Conservation (phyloP, 1,140 invertebrate genomes). For the Halictus rubicundus region DNA sequence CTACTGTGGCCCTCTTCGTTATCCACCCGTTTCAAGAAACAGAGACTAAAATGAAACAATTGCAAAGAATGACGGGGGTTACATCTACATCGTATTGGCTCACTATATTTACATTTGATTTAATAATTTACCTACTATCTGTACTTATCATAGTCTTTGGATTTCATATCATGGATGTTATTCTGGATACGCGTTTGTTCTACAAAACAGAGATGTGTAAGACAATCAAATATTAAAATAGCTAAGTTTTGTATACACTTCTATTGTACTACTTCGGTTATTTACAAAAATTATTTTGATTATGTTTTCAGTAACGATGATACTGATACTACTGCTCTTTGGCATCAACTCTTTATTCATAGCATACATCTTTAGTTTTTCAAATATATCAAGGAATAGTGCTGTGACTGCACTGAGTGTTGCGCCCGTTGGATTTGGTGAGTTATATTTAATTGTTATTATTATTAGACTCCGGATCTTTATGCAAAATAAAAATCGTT, state of each 20-base stretch:
- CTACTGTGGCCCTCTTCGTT: slow-evolving; percentile 64
- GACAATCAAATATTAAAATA: slow-evolving; percentile 33
- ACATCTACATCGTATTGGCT: slow-evolving; percentile 83
- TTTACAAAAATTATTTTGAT: background rate
- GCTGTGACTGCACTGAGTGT: slow-evolving; percentile 67
- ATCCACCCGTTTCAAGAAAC: slow-evolving; percentile 75
- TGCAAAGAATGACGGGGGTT: slow-evolving; percentile 86
- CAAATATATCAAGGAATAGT: slow-evolving; percentile 69
- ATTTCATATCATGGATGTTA: slow-evolving; percentile 63
- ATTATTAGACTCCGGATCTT: no score
- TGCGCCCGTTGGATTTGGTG: slow-evolving; percentile 70
- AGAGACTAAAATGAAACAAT: slow-evolving; percentile 82
- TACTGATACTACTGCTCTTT: slow-evolving; percentile 70
- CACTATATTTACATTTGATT: slow-evolving; percentile 83
- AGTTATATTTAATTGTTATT: slow-evolving; percentile 8
- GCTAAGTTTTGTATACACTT: no score
- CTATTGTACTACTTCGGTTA: background rate
- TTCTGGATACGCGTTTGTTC: slow-evolving; percentile 63
- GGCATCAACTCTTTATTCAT: slow-evolving; percentile 70
- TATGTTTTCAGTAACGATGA: slow-evolving; percentile 69
- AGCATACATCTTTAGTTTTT: slow-evolving; percentile 71
- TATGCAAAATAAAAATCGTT: no score
- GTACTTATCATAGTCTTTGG: slow-evolving; percentile 55
- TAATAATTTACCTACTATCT: slow-evolving; percentile 76
- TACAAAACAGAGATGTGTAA: slow-evolving; percentile 65